Percentiles rank a stretch among this genome's conserved stretches.
Conservation (phyloP, 2,113 vertebrate species). For the Halcyon senegalensis region DNA sequence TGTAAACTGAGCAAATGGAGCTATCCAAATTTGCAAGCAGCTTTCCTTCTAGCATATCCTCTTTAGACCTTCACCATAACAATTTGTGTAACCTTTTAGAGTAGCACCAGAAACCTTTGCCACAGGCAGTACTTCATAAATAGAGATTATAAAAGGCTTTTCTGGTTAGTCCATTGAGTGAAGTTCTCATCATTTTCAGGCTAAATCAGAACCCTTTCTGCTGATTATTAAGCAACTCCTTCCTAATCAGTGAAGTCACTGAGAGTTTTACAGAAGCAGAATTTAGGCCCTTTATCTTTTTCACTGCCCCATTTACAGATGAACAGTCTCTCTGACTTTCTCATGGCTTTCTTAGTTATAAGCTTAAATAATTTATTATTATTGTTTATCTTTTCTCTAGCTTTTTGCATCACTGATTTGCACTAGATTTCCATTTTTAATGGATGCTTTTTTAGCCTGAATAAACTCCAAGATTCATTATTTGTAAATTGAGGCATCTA, state of each 20-base stretch:
- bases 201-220: not conserved
- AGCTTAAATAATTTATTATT: constrained; percentile 5
- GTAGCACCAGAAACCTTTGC: not conserved
- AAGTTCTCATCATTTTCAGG: not conserved
- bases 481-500: not conserved
- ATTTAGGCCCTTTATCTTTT: not conserved
- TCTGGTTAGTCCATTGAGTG: not conserved
- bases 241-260: not conserved
- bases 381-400: constrained; percentile 24
- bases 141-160: not conserved
- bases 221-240: not conserved
- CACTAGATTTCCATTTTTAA: constrained; percentile 38
- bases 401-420: not conserved
- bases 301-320: not conserved
- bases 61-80: not conserved
- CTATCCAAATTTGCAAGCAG: not conserved
- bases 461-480: not conserved
- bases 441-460: not conserved
- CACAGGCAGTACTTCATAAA: not conserved
- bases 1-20: not conserved
- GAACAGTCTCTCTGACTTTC: not conserved
- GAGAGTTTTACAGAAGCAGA: not conserved
- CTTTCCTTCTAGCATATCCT: not conserved
- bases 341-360: not conserved
- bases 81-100: not conserved